phyloP scores from a whole-genome alignment of 2,797 vertebrate genomes.

The Pogoniulus pusillus region DNA sequence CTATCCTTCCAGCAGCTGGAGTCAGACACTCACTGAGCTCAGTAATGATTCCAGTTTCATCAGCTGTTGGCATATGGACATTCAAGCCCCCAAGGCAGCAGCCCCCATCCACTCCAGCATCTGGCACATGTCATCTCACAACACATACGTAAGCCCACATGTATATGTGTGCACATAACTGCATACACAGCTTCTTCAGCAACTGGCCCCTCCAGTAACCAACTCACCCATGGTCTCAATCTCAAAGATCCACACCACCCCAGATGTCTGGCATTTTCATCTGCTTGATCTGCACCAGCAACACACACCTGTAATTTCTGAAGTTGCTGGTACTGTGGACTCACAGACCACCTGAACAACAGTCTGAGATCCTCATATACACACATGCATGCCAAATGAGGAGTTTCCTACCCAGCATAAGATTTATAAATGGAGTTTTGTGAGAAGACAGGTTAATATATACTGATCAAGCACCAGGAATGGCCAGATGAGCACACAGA shows the following conservation, averaged over 20 bases:
- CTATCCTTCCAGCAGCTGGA: background rate
- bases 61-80: background rate
- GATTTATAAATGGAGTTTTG: background rate
- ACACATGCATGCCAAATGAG: background rate
- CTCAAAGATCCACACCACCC: background rate
- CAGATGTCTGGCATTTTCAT: background rate
- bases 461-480: background rate
- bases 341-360: background rate
- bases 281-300: background rate
- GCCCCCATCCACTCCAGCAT: background rate
- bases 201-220: background rate
- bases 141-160: too few species aligned
- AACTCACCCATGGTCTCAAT: background rate
- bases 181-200: background rate
- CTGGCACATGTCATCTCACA: background rate
- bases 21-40: background rate
- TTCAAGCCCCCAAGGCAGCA: background rate
- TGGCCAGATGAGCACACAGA: background rate
- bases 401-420: background rate
- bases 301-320: rapidly evolving
- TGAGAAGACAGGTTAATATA: background rate
- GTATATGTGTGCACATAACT: rapidly evolving
- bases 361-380: background rate
- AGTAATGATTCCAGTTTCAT: background rate
- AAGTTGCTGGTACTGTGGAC: background rate